Evolutionary conservation across 2,888 invertebrate species (phyloP).

Genomic region (Plusia festucae): DNA sequence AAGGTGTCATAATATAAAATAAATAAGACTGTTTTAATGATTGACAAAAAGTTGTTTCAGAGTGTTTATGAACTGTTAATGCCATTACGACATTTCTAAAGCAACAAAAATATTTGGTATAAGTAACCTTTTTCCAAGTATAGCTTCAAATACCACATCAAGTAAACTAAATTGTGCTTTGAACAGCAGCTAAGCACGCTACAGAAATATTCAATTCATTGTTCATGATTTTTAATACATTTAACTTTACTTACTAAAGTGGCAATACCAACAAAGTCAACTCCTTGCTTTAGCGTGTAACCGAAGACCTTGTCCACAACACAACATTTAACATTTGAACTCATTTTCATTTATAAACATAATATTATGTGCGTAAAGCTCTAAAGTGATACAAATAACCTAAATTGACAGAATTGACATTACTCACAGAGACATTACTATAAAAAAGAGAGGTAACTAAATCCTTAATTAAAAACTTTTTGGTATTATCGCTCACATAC

Average conservation of each 20-base stretch:
- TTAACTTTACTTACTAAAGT: constrained; percentile 62
- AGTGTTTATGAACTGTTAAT: too few species aligned
- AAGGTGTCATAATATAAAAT: too few species aligned
- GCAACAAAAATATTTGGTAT: too few species aligned
- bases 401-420: neutral
- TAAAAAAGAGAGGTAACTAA: neutral
- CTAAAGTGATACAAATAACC: neutral
- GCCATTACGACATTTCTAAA: too few species aligned
- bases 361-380: neutral
- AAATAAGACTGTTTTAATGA: too few species aligned
- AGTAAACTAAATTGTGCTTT: neutral
- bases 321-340: constrained; percentile 24
- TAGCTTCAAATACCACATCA: neutral
- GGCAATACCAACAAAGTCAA: constrained; percentile 57
- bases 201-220: neutral
- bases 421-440: neutral
- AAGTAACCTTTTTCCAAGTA: neutral
- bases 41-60: too few species aligned
- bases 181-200: neutral
- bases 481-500: too few species aligned
- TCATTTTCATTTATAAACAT: constrained; percentile 32
- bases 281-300: constrained; percentile 49
- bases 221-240: neutral
- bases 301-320: constrained; percentile 43
- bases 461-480: neutral